Evolutionary conservation across 2,888 invertebrate genomes (phyloP).

Genomic region (Agonum fuliginosum): DNA sequence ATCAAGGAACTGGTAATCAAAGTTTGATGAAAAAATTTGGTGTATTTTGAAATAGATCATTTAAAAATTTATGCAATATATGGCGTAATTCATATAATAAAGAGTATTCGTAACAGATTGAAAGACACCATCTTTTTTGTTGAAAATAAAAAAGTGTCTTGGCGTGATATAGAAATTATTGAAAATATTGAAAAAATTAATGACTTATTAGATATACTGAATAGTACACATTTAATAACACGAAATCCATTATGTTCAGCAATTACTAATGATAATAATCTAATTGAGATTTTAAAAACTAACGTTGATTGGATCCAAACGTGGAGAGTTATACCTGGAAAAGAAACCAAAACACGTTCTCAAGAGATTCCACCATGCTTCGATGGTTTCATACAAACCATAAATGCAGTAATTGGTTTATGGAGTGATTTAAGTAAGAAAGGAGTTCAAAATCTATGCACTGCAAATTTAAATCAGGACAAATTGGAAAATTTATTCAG

Average conservation of each 20-base stretch:
- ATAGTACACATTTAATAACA: background rate
- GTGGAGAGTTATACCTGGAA: background rate
- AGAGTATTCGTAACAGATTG: background rate
- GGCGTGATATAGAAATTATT: background rate
- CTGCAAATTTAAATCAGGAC: slow-evolving; percentile 9
- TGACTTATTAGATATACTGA: background rate
- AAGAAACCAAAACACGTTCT: background rate
- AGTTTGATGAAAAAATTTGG: slow-evolving; percentile 7
- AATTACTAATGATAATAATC: background rate
- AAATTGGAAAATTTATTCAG: background rate
- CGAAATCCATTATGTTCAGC: background rate
- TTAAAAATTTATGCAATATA: slow-evolving; percentile 10
- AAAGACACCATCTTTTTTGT: background rate
- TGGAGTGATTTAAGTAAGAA: background rate
- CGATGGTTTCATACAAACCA: slow-evolving; percentile 26
- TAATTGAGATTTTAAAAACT: background rate
- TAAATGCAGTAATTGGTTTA: background rate
- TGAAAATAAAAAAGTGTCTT: background rate
- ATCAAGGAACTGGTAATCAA: background rate
- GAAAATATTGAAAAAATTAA: slow-evolving; percentile 2
- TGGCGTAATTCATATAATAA: background rate
- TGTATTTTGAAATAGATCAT: background rate
- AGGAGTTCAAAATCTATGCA: slow-evolving; percentile 9
- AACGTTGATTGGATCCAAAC: background rate
- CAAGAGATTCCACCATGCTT: slow-evolving; percentile 24